These are phyloP conservation scores for Lobophora halterata DNA, from an alignment of 2,888 invertebrate species.

Conservation along the genomic window DNA sequence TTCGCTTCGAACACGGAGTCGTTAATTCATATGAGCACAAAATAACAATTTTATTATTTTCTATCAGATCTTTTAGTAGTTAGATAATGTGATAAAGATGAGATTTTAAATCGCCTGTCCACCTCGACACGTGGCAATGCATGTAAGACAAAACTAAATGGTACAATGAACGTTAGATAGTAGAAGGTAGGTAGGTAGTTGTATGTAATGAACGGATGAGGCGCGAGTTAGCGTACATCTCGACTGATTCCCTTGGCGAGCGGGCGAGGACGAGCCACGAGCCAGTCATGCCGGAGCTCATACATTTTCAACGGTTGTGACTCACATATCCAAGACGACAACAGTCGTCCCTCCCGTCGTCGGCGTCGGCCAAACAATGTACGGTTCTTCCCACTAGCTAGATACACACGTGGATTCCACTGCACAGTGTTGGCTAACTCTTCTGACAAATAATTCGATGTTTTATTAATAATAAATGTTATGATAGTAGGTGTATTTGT, in stretches of 20 bases:
- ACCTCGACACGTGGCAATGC: slow-evolving; percentile 54
- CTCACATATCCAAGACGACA: slow-evolving; percentile 64
- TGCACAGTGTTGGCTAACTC: slow-evolving; percentile 58
- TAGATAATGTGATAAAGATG: slow-evolving; percentile 79
- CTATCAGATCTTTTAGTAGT: slow-evolving; percentile 75
- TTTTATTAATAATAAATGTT: slow-evolving; percentile 63
- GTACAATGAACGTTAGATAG: slow-evolving; percentile 76
- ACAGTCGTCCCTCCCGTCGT: slow-evolving; percentile 4
- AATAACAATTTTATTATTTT: slow-evolving; percentile 69
- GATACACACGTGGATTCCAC: slow-evolving; percentile 38
- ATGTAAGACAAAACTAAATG: slow-evolving; percentile 63
- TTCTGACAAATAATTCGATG: slow-evolving; percentile 70
- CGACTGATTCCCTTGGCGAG: slow-evolving; percentile 55
- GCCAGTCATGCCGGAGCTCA: slow-evolving; percentile 54
- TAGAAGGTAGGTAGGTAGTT: slow-evolving; percentile 54
- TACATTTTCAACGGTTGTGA: slow-evolving; percentile 70
- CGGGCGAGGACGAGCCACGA: slow-evolving; percentile 42
- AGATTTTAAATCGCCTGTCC: slow-evolving; percentile 72
- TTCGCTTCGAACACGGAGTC: slow-evolving; percentile 40
- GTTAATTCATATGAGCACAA: slow-evolving; percentile 64
- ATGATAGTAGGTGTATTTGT: slow-evolving; percentile 53
- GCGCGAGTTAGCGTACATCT: slow-evolving; percentile 55
- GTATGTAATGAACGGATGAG: slow-evolving; percentile 58
- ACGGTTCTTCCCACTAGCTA: slow-evolving; percentile 29
- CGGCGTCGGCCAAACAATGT: slow-evolving; percentile 17